Evolutionary conservation across 1,140 invertebrate species (phyloP).

Genomic region (Carcinoscorpius rotundicauda): DNA sequence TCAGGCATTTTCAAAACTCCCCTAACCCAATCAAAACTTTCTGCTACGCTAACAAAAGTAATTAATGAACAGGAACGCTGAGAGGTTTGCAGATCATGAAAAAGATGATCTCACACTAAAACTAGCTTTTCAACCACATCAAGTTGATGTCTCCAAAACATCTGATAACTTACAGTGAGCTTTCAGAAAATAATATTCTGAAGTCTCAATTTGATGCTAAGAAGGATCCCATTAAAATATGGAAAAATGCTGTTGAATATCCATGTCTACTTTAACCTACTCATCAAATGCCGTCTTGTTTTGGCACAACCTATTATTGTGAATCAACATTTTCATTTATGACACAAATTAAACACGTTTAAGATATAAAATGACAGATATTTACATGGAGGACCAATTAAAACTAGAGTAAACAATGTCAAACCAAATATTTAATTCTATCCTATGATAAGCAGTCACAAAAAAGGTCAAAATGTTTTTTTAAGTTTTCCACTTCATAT

Average conservation of each 20-base stretch:
- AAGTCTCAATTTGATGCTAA: neutral
- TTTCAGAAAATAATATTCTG: neutral
- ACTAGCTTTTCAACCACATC: constrained; percentile 1
- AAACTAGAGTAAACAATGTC: no score
- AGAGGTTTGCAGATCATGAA: neutral
- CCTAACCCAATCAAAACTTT: neutral
- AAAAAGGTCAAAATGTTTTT: no score
- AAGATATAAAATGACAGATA: no score
- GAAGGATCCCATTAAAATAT: constrained; percentile 1
- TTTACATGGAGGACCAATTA: no score
- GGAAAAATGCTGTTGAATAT: neutral
- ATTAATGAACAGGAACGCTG: neutral
- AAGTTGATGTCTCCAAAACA: neutral
- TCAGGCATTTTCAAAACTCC: neutral
- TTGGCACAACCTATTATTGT: no score
- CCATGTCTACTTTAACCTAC: no score
- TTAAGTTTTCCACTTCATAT: no score
- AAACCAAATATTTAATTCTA: no score
- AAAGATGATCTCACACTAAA: neutral
- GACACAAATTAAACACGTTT: no score
- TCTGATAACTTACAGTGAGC: neutral
- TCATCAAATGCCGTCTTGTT: no score
- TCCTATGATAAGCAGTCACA: no score
- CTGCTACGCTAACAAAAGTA: neutral
- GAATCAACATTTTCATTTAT: no score